These are phyloP conservation scores for Otocyon megalotis DNA, from an alignment of 2,113 vertebrate species.

Conservation along the genomic window DNA sequence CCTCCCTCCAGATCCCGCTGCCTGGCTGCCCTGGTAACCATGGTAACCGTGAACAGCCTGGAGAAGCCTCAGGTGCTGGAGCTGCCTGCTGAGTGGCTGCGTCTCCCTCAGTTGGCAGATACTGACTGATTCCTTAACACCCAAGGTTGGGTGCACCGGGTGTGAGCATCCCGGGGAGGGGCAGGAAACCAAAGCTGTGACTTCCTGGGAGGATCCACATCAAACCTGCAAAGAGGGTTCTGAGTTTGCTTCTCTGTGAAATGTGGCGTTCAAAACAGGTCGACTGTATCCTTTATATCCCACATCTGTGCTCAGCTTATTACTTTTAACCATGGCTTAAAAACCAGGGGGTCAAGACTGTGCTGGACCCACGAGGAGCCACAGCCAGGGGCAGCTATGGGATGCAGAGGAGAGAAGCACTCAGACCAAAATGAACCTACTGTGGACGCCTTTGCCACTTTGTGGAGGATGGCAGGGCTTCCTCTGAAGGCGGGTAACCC, in stretches of 20 bases:
- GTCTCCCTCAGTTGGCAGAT: neutral
- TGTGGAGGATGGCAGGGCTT: neutral
- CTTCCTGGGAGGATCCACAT: neutral
- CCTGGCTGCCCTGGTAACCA: neutral
- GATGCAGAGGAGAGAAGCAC: neutral
- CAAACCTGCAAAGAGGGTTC: too few species aligned
- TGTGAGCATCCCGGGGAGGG: accelerated
- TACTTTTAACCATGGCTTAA: too few species aligned
- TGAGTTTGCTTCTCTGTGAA: accelerated
- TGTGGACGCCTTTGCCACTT: neutral
- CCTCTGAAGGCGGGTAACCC: accelerated
- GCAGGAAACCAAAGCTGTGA: too few species aligned
- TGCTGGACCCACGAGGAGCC: neutral
- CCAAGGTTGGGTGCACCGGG: accelerated
- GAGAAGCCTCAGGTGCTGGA: accelerated
- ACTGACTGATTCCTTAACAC: neutral
- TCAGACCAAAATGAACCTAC: accelerated
- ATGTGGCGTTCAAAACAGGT: neutral
- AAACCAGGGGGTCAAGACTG: neutral
- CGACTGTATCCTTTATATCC: neutral
- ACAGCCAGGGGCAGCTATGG: neutral
- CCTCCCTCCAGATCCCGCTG: neutral
- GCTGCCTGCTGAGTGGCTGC: neutral
- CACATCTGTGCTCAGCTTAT: accelerated
- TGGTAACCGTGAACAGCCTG: accelerated